Evolutionary conservation across 2,888 invertebrate genomes (phyloP).

Genomic region (Drosophila atroscutellata): DNA sequence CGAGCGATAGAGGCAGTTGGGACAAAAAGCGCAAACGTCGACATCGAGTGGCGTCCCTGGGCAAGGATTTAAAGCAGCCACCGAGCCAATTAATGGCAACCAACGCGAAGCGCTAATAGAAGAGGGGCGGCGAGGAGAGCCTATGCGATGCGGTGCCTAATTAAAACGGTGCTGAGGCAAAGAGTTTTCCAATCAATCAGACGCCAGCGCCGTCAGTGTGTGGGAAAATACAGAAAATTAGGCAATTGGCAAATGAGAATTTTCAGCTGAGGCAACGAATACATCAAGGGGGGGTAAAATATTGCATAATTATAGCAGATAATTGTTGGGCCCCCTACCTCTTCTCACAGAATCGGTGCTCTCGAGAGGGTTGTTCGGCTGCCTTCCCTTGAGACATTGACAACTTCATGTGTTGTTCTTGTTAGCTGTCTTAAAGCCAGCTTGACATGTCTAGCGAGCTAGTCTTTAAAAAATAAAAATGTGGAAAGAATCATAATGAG

Average conservation of each 20-base stretch:
- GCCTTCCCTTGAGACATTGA: slow-evolving; percentile 57
- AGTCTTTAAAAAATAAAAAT: slow-evolving; percentile 33
- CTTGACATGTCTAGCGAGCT: slow-evolving; percentile 54
- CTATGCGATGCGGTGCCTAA: slow-evolving; percentile 54
- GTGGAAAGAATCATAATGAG: slow-evolving; percentile 5
- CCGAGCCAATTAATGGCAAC: slow-evolving; percentile 73
- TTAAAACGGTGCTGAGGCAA: slow-evolving; percentile 62
- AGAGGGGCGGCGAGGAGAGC: neutral
- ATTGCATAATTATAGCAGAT: slow-evolving; percentile 79
- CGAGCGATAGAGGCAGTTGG: slow-evolving; percentile 23
- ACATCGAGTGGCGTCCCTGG: slow-evolving; percentile 42
- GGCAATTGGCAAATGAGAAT: slow-evolving; percentile 75
- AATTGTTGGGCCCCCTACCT: slow-evolving; percentile 54
- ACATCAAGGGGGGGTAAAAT: slow-evolving; percentile 32
- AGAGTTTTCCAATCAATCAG: slow-evolving; percentile 79
- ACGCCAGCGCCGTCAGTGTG: slow-evolving; percentile 48
- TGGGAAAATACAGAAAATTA: slow-evolving; percentile 73
- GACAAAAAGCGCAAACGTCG: slow-evolving; percentile 63
- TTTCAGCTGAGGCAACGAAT: slow-evolving; percentile 24
- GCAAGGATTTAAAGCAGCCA: slow-evolving; percentile 64
- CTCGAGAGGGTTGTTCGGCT: slow-evolving; percentile 64
- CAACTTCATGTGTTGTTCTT: slow-evolving; percentile 64
- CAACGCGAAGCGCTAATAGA: slow-evolving; percentile 27
- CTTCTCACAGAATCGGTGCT: slow-evolving; percentile 10
- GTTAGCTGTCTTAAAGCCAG: slow-evolving; percentile 71